Evolutionary conservation across 2,888 invertebrate genomes (phyloP).

Genomic region (Macrosiphum euphorbiae): DNA sequence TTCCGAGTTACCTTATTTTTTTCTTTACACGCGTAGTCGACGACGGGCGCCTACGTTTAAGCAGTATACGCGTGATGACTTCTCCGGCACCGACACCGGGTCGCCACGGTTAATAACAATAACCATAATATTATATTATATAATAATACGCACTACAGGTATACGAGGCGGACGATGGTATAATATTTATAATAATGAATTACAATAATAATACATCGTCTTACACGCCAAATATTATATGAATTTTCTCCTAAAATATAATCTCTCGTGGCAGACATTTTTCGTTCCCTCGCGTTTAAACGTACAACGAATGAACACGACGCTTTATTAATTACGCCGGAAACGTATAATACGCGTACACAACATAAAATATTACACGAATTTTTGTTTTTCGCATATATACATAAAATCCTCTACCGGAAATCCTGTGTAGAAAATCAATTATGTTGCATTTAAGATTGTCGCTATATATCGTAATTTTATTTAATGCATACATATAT

Average conservation of each 20-base stretch:
- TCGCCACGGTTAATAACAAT: slow-evolving; percentile 48
- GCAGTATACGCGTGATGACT: neutral
- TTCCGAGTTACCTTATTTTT: slow-evolving; percentile 43
- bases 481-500: neutral
- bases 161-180: neutral
- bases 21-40: neutral
- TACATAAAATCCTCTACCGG: neutral
- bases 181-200: slow-evolving; percentile 30
- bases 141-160: neutral
- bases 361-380: slow-evolving; percentile 25
- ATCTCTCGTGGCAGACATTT: neutral
- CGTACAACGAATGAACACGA: neutral
- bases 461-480: neutral
- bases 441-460: slow-evolving; percentile 30
- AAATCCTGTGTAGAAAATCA: slow-evolving; percentile 49
- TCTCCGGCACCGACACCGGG: slow-evolving; percentile 36
- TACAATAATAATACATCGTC: slow-evolving; percentile 36
- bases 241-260: neutral
- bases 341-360: neutral
- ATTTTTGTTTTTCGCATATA: slow-evolving; percentile 3
- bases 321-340: neutral
- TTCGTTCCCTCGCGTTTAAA: neutral
- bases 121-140: neutral
- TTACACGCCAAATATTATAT: slow-evolving; percentile 43
- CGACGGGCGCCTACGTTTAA: neutral